A percentile compares a stretch with the other conserved stretches of the same genome.
Conservation (phyloP, 2,888 invertebrate genomes). For the Thecophora atra region DNA sequence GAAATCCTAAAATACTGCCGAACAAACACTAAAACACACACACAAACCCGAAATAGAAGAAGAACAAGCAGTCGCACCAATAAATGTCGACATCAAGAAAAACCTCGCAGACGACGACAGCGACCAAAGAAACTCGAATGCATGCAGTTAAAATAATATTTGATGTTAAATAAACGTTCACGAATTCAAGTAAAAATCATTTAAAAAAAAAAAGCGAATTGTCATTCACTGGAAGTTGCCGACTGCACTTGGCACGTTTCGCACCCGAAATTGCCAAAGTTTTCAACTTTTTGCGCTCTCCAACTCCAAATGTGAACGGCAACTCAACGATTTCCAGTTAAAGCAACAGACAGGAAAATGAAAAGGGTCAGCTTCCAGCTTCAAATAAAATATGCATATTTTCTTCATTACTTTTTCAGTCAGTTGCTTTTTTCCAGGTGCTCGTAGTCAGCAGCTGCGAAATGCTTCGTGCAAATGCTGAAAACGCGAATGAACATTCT, state of each 20-base stretch:
- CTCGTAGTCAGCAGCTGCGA: background rate
- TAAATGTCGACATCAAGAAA: background rate
- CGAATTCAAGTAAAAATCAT: conserved; percentile 1
- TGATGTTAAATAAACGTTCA: conserved; percentile 34
- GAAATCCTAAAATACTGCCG: background rate
- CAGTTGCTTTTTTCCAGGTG: background rate
- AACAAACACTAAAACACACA: background rate
- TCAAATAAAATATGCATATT: too few relatives aligned
- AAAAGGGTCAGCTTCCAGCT: background rate
- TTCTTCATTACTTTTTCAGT: too few relatives aligned
- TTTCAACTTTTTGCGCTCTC: conserved; percentile 27
- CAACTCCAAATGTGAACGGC: background rate
- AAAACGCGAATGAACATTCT: conserved; percentile 2
- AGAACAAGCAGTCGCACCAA: background rate
- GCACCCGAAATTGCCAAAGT: conserved; percentile 38
- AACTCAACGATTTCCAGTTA: background rate
- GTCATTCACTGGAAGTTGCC: conserved; percentile 9
- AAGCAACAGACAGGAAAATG: background rate
- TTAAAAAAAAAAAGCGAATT: background rate
- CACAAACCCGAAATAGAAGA: background rate
- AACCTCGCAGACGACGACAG: background rate
- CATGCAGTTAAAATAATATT: conserved; percentile 34
- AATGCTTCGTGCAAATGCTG: conserved; percentile 1
- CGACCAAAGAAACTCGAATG: background rate
- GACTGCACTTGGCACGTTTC: conserved; percentile 36